Percentiles rank a stretch among this genome's conserved stretches.
phyloP scores from a whole-genome alignment of 1,140 invertebrate species.

The Micrasema longulum region DNA sequence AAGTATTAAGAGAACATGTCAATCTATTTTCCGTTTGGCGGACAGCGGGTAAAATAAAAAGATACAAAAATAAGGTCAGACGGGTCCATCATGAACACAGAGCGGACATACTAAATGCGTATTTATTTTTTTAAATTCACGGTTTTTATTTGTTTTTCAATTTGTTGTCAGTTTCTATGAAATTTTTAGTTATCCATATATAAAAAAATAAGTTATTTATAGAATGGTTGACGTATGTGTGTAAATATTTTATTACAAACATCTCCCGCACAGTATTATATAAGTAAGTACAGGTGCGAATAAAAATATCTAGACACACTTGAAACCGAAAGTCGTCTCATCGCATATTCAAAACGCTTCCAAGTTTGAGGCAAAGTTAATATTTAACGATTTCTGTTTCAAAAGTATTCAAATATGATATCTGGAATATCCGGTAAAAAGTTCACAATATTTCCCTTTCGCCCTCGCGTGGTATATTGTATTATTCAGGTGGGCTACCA shows the following conservation, averaged over 20 bases:
- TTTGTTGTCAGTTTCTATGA: no score
- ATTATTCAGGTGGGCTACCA: constrained; percentile 43
- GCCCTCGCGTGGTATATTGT: constrained; percentile 11
- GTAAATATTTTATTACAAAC: no score
- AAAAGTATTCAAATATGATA: constrained; percentile 33
- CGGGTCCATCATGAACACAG: no score
- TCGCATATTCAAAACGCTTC: constrained; percentile 2
- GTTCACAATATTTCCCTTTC: constrained; percentile 7
- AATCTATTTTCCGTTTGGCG: constrained; percentile 50
- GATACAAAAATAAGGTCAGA: neutral
- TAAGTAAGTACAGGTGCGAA: no score
- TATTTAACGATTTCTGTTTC: constrained; percentile 26
- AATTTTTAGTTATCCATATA: no score
- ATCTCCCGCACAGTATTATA: no score
- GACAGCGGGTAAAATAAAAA: constrained; percentile 14
- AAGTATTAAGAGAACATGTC: constrained; percentile 50
- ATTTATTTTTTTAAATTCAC: no score
- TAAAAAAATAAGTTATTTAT: no score
- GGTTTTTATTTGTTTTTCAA: no score
- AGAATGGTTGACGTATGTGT: no score
- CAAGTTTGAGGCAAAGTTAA: constrained; percentile 7
- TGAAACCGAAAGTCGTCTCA: neutral
- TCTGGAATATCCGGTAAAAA: constrained; percentile 1
- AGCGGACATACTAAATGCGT: no score
- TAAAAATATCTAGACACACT: no score